Conservation (phyloP, 1,140 invertebrate genomes). For the Aphelenchoides besseyi region DNA sequence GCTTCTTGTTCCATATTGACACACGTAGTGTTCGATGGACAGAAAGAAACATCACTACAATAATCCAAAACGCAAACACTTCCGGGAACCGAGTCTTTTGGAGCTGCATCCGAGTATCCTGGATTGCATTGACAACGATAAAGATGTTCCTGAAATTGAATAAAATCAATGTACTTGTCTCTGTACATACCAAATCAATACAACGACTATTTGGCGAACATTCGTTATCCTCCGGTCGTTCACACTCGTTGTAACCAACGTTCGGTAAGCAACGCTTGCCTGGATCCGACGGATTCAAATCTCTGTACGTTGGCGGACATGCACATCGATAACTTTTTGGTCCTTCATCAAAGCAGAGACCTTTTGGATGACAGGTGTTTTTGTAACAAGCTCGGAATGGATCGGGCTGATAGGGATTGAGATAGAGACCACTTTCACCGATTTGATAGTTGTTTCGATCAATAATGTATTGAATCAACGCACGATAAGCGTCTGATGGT, state of each 20-base stretch:
- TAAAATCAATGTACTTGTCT: too few species aligned
- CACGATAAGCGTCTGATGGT: slow-evolving; percentile 56
- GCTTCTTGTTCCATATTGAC: slow-evolving; percentile 58
- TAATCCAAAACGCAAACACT: slow-evolving; percentile 58
- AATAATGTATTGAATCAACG: slow-evolving; percentile 54
- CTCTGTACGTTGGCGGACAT: slow-evolving; percentile 49
- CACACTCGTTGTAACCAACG: slow-evolving; percentile 57
- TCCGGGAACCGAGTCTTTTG: slow-evolving; percentile 54
- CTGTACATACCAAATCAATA: slow-evolving; percentile 50
- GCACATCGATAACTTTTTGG: slow-evolving; percentile 54
- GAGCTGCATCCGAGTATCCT: slow-evolving; percentile 53
- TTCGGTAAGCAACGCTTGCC: slow-evolving; percentile 46
- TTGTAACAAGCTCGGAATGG: slow-evolving; percentile 62
- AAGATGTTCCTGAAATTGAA: slow-evolving; percentile 49
- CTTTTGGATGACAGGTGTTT: slow-evolving; percentile 60
- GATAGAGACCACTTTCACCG: slow-evolving; percentile 55
- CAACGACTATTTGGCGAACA: slow-evolving; percentile 57
- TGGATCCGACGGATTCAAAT: slow-evolving; percentile 55
- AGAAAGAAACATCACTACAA: slow-evolving; percentile 53
- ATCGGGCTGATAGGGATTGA: slow-evolving; percentile 58
- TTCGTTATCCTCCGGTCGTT: slow-evolving; percentile 57
- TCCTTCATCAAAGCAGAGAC: slow-evolving; percentile 60
- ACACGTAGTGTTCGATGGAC: slow-evolving; percentile 58
- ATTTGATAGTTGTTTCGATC: slow-evolving; percentile 59
- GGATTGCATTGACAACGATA: slow-evolving; percentile 57